These are phyloP conservation scores for Siniperca undulata DNA, from an alignment of 2,797 vertebrate species.

Conservation along the genomic window DNA sequence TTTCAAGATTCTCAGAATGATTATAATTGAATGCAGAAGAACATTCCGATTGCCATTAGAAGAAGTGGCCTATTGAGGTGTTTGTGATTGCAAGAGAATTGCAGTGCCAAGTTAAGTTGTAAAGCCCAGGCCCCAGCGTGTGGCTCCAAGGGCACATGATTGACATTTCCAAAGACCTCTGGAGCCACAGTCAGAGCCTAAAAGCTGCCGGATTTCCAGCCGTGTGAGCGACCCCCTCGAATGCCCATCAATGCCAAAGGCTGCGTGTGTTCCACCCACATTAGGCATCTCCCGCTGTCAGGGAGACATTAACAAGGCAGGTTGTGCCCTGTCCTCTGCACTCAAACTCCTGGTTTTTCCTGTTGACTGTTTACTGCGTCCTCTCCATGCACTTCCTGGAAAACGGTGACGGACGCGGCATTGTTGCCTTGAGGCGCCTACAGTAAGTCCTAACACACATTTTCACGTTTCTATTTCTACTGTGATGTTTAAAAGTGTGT, in stretches of 20 bases:
- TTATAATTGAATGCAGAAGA: not conserved
- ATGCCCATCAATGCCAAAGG: constrained; percentile 73
- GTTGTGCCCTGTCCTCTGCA: constrained; percentile 62
- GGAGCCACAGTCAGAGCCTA: constrained; percentile 73
- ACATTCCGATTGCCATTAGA: not conserved
- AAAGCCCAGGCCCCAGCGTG: constrained; percentile 63
- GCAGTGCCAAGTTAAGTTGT: constrained; percentile 45
- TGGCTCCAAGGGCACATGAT: constrained; percentile 67
- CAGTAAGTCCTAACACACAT: not conserved
- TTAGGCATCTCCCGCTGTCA: constrained; percentile 65
- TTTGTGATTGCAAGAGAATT: constrained; percentile 44
- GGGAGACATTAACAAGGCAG: constrained; percentile 69
- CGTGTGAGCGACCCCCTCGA: constrained; percentile 64
- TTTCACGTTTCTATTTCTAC: not conserved
- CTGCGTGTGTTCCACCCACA: constrained; percentile 71
- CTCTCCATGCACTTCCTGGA: constrained; percentile 26
- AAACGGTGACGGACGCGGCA: constrained; percentile 15
- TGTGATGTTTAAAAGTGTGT: not conserved
- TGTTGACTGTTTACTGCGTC: constrained; percentile 41
- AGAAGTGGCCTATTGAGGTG: not conserved
- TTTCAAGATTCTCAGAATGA: not conserved
- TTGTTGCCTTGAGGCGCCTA: not conserved
- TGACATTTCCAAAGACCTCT: constrained; percentile 79
- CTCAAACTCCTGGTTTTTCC: constrained; percentile 42
- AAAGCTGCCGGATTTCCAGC: constrained; percentile 77